Evolutionary conservation across 2,888 invertebrate genomes (phyloP).

Genomic region (Cerastis leucographa): DNA sequence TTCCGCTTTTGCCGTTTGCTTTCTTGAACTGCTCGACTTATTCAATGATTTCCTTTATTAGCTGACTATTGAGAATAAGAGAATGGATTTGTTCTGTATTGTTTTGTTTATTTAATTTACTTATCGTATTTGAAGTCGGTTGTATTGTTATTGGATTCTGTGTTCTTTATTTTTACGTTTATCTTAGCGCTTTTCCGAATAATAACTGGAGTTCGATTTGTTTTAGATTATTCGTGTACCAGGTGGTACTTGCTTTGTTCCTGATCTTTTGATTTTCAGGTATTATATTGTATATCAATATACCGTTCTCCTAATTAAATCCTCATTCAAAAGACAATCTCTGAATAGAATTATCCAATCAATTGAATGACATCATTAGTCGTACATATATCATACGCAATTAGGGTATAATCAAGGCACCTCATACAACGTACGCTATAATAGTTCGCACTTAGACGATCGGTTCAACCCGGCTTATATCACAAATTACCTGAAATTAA

Average conservation of each 20-base stretch:
- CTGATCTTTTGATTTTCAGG: neutral
- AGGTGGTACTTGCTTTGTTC: neutral
- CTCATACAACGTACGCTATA: slow-evolving; percentile 31
- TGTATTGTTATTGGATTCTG: slow-evolving; percentile 53
- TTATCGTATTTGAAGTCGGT: slow-evolving; percentile 60
- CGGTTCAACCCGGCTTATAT: slow-evolving; percentile 23
- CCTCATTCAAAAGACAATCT: slow-evolving; percentile 15
- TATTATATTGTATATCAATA: neutral
- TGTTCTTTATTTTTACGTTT: slow-evolving; percentile 33
- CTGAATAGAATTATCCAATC: slow-evolving; percentile 17
- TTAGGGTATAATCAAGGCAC: slow-evolving; percentile 37
- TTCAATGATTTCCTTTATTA: slow-evolving; percentile 88
- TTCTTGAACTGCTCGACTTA: slow-evolving; percentile 82
- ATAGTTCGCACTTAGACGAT: slow-evolving; percentile 39
- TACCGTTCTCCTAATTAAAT: slow-evolving; percentile 16
- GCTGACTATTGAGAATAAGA: slow-evolving; percentile 81
- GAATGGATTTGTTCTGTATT: slow-evolving; percentile 76
- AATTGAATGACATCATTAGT: slow-evolving; percentile 32
- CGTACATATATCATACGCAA: slow-evolving; percentile 28
- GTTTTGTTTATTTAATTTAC: slow-evolving; percentile 68
- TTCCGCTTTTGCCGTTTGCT: slow-evolving; percentile 84
- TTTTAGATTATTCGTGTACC: neutral
- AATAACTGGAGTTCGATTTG: slow-evolving; percentile 2
- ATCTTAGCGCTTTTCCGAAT: slow-evolving; percentile 20
- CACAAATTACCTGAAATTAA: slow-evolving; percentile 60